A percentile compares a stretch with the other conserved stretches of the same genome.
These are phyloP conservation scores for Clarias laeviceps DNA, from an alignment of 2,797 vertebrate species.

Conservation along the genomic window DNA sequence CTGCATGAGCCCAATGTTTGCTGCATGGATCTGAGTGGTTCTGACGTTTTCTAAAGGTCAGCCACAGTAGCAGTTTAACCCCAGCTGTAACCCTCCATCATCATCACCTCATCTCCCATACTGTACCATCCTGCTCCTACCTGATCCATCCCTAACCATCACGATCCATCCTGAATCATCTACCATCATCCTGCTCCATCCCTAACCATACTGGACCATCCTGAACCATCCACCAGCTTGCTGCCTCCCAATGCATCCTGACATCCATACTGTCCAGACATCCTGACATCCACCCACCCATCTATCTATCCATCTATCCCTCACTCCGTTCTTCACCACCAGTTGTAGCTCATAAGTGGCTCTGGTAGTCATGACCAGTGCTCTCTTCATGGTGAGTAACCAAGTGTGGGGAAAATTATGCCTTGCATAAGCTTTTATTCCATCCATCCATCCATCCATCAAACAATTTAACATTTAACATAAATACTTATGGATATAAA, in stretches of 20 bases:
- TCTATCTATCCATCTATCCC: conserved; percentile 13
- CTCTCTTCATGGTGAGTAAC: conserved; percentile 43
- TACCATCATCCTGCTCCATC: conserved; percentile 17
- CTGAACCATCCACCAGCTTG: conserved; percentile 46
- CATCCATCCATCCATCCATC: neutral
- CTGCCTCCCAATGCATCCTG: conserved; percentile 51
- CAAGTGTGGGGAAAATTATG: neutral
- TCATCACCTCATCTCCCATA: conserved; percentile 57
- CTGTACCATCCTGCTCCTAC: conserved; percentile 40
- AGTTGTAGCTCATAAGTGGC: conserved; percentile 47
- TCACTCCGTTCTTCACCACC: conserved; percentile 47
- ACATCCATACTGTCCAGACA: conserved; percentile 34
- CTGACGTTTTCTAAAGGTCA: conserved; percentile 74
- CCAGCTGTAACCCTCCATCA: conserved; percentile 63
- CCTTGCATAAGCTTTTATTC: neutral
- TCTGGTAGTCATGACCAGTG: conserved; percentile 41
- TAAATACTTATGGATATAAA: too few relatives aligned
- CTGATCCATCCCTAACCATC: conserved; percentile 48
- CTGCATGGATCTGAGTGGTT: conserved; percentile 68
- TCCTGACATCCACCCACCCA: conserved; percentile 48
- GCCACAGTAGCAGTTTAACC: conserved; percentile 70
- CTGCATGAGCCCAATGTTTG: conserved; percentile 58
- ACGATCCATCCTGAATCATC: conserved; percentile 26
- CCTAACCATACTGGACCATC: neutral
- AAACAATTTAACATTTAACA: too few relatives aligned